phyloP scores from a whole-genome alignment of 2,888 invertebrate species.

The Drosophila recens region DNA sequence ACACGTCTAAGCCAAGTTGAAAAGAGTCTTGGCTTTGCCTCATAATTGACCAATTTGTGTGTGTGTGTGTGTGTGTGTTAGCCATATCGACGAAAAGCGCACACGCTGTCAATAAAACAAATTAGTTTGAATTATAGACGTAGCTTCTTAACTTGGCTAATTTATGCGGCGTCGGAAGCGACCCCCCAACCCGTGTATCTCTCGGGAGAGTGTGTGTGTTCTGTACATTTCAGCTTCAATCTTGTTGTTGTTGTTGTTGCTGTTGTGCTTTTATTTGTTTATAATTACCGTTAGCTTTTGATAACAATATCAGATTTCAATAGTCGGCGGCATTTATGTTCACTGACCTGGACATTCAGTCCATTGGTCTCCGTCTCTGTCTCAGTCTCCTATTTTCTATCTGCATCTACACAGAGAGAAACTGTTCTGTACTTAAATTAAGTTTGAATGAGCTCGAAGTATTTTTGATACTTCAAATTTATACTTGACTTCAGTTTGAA shows the following conservation, averaged over 20 bases:
- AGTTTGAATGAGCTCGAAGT: no score
- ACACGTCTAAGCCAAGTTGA: constrained; percentile 55
- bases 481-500: no score
- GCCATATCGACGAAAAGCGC: constrained; percentile 55
- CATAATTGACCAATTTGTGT: constrained; percentile 79
- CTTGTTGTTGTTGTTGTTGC: constrained; percentile 10
- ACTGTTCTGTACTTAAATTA: no score
- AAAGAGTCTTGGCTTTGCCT: constrained; percentile 18
- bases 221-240: constrained; percentile 37
- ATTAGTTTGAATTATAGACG: constrained; percentile 81
- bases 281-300: constrained; percentile 81
- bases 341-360: constrained; percentile 78
- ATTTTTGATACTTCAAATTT: no score
- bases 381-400: constrained; percentile 5
- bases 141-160: constrained; percentile 72
- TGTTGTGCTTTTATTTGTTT: constrained; percentile 80
- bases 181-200: neutral
- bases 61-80: constrained; percentile 40
- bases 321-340: constrained; percentile 73
- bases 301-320: constrained; percentile 82
- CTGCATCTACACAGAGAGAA: neutral
- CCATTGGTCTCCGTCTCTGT: constrained; percentile 34
- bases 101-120: constrained; percentile 82
- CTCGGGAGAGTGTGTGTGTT: constrained; percentile 35
- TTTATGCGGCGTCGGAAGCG: constrained; percentile 79